phyloP scores from a whole-genome alignment of 2,888 invertebrate species.

The Gasteruption jaculator region DNA sequence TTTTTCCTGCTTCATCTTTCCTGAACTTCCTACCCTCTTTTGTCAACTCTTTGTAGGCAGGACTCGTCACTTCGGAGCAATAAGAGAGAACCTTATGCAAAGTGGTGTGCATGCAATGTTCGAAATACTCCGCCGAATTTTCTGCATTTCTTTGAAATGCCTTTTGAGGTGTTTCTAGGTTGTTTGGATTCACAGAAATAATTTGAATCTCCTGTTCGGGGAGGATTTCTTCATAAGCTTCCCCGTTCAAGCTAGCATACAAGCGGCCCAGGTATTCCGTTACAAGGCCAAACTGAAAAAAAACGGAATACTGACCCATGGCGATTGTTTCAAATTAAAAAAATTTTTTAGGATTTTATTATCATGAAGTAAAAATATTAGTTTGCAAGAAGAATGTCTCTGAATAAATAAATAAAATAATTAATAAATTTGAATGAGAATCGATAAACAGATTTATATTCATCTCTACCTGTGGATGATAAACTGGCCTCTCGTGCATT shows the following conservation, averaged over 20 bases:
- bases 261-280: constrained; percentile 37
- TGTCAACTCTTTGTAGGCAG: constrained; percentile 24
- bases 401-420: constrained; percentile 11
- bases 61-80: constrained; percentile 31
- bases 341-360: not conserved
- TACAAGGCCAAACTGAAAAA: constrained; percentile 37
- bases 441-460: not conserved
- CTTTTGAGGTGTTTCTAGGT: no score
- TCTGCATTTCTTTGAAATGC: constrained; percentile 6
- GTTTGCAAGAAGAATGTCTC: not conserved
- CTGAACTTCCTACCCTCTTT: constrained; percentile 3
- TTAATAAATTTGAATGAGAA: constrained; percentile 5
- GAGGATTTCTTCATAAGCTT: constrained; percentile 36
- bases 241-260: constrained; percentile 35
- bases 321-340: not conserved
- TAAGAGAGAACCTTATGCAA: constrained; percentile 39
- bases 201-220: constrained; percentile 33
- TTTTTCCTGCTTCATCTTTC: constrained; percentile 9
- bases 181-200: constrained; percentile 37
- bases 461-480: constrained; percentile 36
- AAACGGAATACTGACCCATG: not conserved
- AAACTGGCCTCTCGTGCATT: constrained; percentile 47
- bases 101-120: constrained; percentile 36
- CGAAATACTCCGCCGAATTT: constrained; percentile 21
- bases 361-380: not conserved